phyloP scores from a whole-genome alignment of 2,113 vertebrate species.

The Microcebus ravelobensis region DNA sequence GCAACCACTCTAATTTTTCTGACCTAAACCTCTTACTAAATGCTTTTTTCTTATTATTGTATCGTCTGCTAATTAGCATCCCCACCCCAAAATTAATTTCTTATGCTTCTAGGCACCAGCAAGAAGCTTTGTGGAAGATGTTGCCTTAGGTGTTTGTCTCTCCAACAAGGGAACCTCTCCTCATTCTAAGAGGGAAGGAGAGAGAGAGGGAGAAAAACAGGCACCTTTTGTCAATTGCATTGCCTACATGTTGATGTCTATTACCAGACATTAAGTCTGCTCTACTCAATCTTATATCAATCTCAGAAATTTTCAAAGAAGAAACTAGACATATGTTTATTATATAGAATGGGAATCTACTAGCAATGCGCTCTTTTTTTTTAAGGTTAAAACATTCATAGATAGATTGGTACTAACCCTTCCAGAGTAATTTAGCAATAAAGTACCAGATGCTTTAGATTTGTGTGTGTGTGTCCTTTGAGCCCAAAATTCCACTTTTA shows the following conservation, averaged over 20 bases:
- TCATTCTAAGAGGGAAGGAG: neutral
- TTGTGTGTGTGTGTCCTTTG: neutral
- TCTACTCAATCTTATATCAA: neutral
- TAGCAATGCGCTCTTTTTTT: neutral
- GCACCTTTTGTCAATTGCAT: neutral
- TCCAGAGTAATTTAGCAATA: neutral
- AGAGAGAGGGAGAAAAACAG: too few species aligned
- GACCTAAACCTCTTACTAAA: neutral
- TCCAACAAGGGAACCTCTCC: neutral
- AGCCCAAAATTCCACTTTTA: neutral
- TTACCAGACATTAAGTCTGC: neutral
- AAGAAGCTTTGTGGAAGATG: neutral
- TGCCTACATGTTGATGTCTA: neutral
- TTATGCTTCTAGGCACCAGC: neutral
- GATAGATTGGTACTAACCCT: neutral
- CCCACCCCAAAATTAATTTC: neutral
- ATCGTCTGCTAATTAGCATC: neutral
- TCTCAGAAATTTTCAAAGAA: neutral
- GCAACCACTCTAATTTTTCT: neutral
- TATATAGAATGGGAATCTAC: neutral
- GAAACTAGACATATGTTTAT: neutral
- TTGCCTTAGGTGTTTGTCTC: neutral
- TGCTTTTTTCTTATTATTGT: neutral
- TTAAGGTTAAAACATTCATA: neutral
- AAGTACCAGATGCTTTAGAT: neutral